Conservation (phyloP, 2,888 invertebrate genomes). For the Stenodera caucasica region DNA sequence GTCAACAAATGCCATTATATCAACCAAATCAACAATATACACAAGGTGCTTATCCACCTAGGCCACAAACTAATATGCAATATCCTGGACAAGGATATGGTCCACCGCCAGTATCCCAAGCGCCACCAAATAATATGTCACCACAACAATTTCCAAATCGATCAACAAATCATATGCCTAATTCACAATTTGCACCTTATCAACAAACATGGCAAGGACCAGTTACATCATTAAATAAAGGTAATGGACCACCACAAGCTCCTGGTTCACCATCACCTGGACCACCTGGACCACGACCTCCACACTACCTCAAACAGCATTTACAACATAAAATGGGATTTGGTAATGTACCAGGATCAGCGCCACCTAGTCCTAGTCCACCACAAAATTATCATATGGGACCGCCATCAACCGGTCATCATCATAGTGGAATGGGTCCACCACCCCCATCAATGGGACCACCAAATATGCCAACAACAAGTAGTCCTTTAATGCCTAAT, state of each 20-base stretch:
- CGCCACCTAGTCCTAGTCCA: constrained; percentile 65
- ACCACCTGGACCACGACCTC: constrained; percentile 57
- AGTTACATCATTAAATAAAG: constrained; percentile 42
- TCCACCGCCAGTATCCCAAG: constrained; percentile 58
- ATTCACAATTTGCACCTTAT: constrained; percentile 54
- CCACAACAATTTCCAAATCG: constrained; percentile 60
- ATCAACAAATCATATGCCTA: constrained; percentile 61
- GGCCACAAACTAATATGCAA: constrained; percentile 57
- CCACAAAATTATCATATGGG: constrained; percentile 61
- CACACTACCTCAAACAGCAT: constrained; percentile 72
- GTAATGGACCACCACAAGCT: constrained; percentile 49
- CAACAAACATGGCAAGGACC: constrained; percentile 50
- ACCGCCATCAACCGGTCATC: constrained; percentile 61
- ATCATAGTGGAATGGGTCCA: constrained; percentile 62
- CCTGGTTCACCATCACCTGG: constrained; percentile 58
- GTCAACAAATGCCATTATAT: constrained; percentile 61
- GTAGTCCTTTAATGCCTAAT: constrained; percentile 53
- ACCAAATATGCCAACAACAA: constrained; percentile 64
- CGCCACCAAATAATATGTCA: constrained; percentile 52
- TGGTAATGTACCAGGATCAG: constrained; percentile 57
- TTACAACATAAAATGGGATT: constrained; percentile 71
- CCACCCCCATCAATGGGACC: constrained; percentile 67
- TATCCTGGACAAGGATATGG: constrained; percentile 61
- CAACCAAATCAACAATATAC: constrained; percentile 59
- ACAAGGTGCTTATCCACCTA: constrained; percentile 58